Evolutionary conservation across 2,888 invertebrate genomes (phyloP).

Genomic region (Chironomus tentans): DNA sequence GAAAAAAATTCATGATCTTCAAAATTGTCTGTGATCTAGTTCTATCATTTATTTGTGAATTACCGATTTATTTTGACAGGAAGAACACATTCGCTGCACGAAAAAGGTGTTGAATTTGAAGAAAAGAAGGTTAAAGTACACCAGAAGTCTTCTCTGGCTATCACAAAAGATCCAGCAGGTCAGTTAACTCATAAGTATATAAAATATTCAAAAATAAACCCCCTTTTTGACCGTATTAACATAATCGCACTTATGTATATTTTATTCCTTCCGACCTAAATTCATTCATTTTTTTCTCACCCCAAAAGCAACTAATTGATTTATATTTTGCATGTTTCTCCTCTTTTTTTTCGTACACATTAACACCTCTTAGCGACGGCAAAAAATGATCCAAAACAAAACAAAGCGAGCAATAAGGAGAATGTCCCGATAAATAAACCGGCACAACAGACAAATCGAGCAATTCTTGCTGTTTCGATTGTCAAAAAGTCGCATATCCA

Average conservation of each 20-base stretch:
- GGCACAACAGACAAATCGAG: not conserved
- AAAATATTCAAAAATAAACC: too few relatives aligned
- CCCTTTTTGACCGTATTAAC: not conserved
- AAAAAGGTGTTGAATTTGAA: not conserved
- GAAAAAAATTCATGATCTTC: not conserved
- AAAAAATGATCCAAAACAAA: not conserved
- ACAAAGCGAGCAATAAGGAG: slow-evolving; percentile 1
- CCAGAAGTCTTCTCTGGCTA: not conserved
- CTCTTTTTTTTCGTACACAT: not conserved
- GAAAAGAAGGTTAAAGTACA: not conserved
- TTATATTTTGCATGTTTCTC: not conserved
- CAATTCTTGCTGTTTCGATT: slow-evolving; percentile 10
- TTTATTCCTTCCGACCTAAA: slow-evolving; percentile 11
- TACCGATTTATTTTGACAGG: not conserved
- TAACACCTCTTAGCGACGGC: not conserved
- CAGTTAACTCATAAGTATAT: not conserved
- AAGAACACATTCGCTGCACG: not conserved
- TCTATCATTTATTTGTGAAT: not conserved
- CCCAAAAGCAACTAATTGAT: not conserved
- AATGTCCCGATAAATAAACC: not conserved
- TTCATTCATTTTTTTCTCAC: not conserved
- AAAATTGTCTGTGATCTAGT: not conserved
- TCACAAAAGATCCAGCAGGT: not conserved
- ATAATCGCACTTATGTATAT: not conserved
- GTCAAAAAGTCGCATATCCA: not conserved